Evolutionary conservation across 1,140 invertebrate species (phyloP).

Genomic region (Sweltsa coloradensis): DNA sequence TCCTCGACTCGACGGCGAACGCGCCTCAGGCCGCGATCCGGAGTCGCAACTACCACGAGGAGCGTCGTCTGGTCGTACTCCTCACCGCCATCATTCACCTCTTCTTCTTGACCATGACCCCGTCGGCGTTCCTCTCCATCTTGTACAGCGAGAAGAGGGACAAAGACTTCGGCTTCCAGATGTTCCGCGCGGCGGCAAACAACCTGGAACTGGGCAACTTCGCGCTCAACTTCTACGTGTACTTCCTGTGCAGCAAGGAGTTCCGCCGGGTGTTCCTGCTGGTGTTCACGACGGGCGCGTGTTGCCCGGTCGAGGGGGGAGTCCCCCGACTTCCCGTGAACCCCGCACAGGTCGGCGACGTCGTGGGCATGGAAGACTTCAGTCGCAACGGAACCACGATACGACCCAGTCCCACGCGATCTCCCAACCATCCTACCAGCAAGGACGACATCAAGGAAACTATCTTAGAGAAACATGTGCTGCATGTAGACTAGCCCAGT

Average conservation of each 20-base stretch:
- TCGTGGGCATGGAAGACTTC: slow-evolving; percentile 4
- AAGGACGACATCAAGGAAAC: too few relatives aligned
- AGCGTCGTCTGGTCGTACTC: slow-evolving; percentile 29
- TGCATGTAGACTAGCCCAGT: too few relatives aligned
- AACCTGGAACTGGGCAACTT: slow-evolving; percentile 29
- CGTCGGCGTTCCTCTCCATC: slow-evolving; percentile 29
- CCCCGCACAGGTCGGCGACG: not conserved
- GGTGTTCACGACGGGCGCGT: slow-evolving; percentile 13
- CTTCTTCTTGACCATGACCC: slow-evolving; percentile 32
- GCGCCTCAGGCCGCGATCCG: slow-evolving; percentile 9
- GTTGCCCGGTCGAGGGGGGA: not conserved
- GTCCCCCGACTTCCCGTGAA: too few relatives aligned
- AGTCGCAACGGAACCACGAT: slow-evolving; percentile 9
- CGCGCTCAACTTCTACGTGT: slow-evolving; percentile 31
- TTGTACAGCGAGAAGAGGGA: too few relatives aligned
- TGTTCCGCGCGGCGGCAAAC: slow-evolving; percentile 29
- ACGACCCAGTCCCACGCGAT: too few relatives aligned
- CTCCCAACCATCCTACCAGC: too few relatives aligned
- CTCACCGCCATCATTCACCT: slow-evolving; percentile 30
- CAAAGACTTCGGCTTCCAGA: slow-evolving; percentile 24
- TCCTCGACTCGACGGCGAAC: slow-evolving; percentile 10
- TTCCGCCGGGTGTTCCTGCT: slow-evolving; percentile 26
- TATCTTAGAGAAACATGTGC: too few relatives aligned
- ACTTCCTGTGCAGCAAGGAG: slow-evolving; percentile 30
- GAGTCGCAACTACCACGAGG: slow-evolving; percentile 25